Base-by-base conservation (phyloP, 2,888 invertebrate species). In the Eremobia ochroleuca region DNA sequence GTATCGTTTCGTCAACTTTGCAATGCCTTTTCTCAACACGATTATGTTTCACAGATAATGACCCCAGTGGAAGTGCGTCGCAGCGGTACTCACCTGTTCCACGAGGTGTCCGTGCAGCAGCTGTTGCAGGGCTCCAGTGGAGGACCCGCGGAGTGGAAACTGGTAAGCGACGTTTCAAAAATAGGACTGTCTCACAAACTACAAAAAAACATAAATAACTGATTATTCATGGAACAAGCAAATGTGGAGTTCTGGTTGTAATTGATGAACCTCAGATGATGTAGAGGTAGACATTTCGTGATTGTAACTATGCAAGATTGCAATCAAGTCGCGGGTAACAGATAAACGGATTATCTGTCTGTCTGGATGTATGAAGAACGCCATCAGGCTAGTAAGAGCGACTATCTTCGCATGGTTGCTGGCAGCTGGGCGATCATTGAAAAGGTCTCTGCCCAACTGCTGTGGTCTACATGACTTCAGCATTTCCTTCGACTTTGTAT, bases 61-160 rank as follows among this genome's bases (percentile, higher is more conserved):
- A 97, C 97, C 0, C 97, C 97, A 0, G 96, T 97, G 69, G 97
- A 97, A 91, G 97, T 97, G 25, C 95, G 98, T 4, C 96, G 97
- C 82, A 97, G 97, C 87, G 97, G 97, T 34, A 97, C 97, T 21
- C 97, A 97, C 90, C 90, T 97, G 88, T 97, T 98, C 93, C 97
- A 98, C 90, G 98, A 98, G 89, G 97, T 98, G 70, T 97, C 97
- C 85, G 95, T 97, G 61, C 91, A 95, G 59, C 97, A 97, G 75
- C 94, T 98, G 46, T 93, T 96, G 43, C 94, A 96, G 83, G 97
- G 97, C 46, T 94, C 96, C n/a, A 92, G 90, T 49, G 95, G 93
- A 0, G 97, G 97, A 1, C 97, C 97, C 1, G 91, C 91, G 62
- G 93, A 97, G 75, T 97, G 97, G 97, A 94, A 93, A 80, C 92